phyloP scores from a whole-genome alignment of 2,797 vertebrate species.

The Urophycis tenuis region DNA sequence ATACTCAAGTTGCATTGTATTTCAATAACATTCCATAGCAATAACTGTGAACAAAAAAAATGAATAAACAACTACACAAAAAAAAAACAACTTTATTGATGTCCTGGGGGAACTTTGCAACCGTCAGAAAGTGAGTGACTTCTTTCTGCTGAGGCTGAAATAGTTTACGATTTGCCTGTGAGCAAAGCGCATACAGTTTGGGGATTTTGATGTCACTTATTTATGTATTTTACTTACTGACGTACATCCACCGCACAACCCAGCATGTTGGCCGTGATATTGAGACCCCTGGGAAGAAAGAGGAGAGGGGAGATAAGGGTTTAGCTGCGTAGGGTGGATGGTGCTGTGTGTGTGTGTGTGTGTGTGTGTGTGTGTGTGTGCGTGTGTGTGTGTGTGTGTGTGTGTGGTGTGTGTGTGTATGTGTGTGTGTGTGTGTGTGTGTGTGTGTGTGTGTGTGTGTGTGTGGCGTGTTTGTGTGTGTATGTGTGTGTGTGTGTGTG shows the following conservation, averaged over 20 bases:
- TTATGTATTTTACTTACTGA: background rate
- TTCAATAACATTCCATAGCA: background rate
- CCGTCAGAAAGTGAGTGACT: background rate
- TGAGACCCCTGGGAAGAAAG: background rate
- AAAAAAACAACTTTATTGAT: background rate
- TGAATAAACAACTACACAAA: background rate
- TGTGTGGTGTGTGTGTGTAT: constrained; percentile 2
- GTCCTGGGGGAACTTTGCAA: background rate
- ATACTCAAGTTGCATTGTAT: background rate
- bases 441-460: background rate
- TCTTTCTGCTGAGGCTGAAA: constrained; percentile 1
- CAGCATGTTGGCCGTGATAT: background rate
- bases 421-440: constrained; percentile 10
- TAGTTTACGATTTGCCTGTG: constrained; percentile 4
- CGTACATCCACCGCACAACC: background rate
- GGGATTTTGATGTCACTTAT: background rate
- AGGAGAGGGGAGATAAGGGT: background rate
- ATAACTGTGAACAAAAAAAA: background rate
- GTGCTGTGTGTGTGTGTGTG: constrained; percentile 7
- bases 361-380: background rate
- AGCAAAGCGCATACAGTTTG: background rate
- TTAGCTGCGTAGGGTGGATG: background rate
- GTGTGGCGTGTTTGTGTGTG: no score
- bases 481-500: constrained; percentile 2
- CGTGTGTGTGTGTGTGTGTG: constrained; percentile 2